A percentile compares a stretch with the other conserved stretches of the same genome.
Evolutionary conservation across 2,797 vertebrate genomes (phyloP).

Genomic region (Danio albolineatus): DNA sequence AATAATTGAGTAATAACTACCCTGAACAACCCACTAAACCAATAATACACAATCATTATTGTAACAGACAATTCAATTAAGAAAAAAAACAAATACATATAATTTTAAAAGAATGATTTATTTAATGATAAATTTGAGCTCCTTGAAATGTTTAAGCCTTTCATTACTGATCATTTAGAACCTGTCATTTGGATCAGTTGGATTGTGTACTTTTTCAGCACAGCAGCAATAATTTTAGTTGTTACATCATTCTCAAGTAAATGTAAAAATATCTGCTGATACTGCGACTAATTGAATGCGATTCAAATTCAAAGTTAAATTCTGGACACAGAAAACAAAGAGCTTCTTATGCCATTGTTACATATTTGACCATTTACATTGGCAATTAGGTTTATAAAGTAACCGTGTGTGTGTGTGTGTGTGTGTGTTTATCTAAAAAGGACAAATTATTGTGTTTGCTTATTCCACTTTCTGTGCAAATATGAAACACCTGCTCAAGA

Average conservation of each 20-base stretch:
- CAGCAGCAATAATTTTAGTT: not conserved
- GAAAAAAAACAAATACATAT: not conserved
- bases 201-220: not conserved
- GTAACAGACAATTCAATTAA: no score
- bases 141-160: not conserved
- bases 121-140: not conserved
- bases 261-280: conserved; percentile 8
- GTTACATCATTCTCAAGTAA: not conserved
- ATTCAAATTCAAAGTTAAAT: conserved; percentile 1
- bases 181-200: not conserved
- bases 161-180: not conserved
- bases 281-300: not conserved
- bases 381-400: not conserved
- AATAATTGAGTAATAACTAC: no score
- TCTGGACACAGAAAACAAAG: not conserved
- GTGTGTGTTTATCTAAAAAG: conserved; percentile 8
- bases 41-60: no score
- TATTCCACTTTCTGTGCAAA: conserved; percentile 43
- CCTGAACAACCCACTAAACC: no score
- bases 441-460: conserved; percentile 21
- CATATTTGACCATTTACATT: not conserved
- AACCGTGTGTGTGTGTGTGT: not conserved
- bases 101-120: not conserved
- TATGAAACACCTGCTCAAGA: conserved; percentile 53
- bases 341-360: not conserved